Evolutionary conservation across 2,113 vertebrate species (phyloP), one percentile per base, ranked within the genome.

Genomic region (Cephalophus harveyi): DNA sequence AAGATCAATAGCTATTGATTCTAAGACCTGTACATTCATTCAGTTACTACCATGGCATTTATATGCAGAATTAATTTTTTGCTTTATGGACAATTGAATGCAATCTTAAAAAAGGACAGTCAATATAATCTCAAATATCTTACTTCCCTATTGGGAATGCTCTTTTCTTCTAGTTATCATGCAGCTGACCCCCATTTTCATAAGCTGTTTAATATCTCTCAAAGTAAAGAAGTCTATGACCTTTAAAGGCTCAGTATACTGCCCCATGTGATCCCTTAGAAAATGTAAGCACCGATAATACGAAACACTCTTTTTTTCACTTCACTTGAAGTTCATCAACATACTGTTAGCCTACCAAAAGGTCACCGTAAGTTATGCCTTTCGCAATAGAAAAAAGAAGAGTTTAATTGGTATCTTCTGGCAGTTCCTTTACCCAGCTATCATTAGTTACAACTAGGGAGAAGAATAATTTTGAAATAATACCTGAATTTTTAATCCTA

Each of bases 291-390:
- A 98, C 90, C 97, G 87, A 25, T n/a, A 87, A 98, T 89, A 98
- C 67, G 83, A 76, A 95, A 94, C 83, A 96, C 85, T 97, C 55
- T 97, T 97, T 95, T 97, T 76, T 87, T 81, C 78, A 96, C 89
- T 94, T 98, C 95, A 92, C 93, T 98, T 98, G 97, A 98, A 99
- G 98, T 98, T 99, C 98, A 98, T 98, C 98, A 98, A 98, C 97
- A 97, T 94, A 98, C 87, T 96, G 97, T 97, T 60, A 48, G 97
- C 96, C 97, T 98, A 96, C 93, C 91, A 88, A 98, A 99, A 99
- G 98, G 98, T 98, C 98, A 99, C 19, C 83, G 92, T 98, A 98
- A 99, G 98, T 83, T 60, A 93, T 2, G 50, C n/a, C 55, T 98
- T 95, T 96, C 89, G 97, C 92, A 94, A 94, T 88, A 97, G 92